phyloP scores from a whole-genome alignment of 2,888 invertebrate genomes.

The Cancer borealis region DNA sequence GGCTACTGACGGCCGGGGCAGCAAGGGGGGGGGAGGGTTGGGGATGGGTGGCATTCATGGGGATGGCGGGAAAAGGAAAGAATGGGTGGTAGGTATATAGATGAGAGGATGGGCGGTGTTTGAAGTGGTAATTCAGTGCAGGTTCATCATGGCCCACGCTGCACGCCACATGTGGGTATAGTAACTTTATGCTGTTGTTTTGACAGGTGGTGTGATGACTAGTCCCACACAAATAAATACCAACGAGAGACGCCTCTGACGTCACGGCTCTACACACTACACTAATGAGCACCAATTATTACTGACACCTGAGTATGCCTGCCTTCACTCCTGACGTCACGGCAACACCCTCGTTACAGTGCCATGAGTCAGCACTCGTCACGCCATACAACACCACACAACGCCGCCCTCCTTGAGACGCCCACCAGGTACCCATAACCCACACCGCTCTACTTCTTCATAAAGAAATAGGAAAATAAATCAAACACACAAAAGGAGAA shows the following conservation, averaged over 20 bases:
- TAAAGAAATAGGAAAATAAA: not conserved
- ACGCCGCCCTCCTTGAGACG: not conserved
- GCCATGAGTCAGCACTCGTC: not conserved
- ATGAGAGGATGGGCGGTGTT: not conserved
- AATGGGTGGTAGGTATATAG: not conserved
- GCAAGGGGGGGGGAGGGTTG: not conserved
- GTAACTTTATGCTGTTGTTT: not conserved
- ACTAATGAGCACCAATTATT: too few species aligned
- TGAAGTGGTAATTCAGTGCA: not conserved
- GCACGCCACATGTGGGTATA: not conserved
- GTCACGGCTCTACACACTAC: too few species aligned
- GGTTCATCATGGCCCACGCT: not conserved
- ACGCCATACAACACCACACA: not conserved
- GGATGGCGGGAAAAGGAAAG: not conserved
- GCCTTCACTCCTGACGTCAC: not conserved
- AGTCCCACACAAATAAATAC: not conserved
- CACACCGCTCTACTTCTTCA: not conserved
- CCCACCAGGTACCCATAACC: not conserved
- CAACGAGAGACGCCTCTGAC: not conserved
- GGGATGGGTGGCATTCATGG: not conserved
- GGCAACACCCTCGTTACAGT: not conserved
- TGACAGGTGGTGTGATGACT: not conserved
- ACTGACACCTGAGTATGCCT: too few species aligned
- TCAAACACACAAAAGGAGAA: not conserved
- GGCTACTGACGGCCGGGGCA: not conserved